These are phyloP conservation scores for Morpho helenor DNA, from an alignment of 2,888 invertebrate genomes.

Conservation along the genomic window DNA sequence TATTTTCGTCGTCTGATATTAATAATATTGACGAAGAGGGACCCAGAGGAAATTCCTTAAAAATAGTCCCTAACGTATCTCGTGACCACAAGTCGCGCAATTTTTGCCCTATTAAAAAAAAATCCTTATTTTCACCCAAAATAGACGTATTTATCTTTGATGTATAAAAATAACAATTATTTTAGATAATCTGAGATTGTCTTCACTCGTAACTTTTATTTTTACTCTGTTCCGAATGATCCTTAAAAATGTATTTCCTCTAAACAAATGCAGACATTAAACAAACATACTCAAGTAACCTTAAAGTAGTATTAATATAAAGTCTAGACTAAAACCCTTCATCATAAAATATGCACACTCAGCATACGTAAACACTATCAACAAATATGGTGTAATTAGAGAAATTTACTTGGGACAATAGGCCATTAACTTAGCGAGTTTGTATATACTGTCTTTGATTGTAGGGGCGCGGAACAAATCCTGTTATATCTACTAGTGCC, in stretches of 20 bases:
- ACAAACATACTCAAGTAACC: constrained; percentile 8
- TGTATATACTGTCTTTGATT: constrained; percentile 5
- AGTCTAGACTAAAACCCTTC: constrained; percentile 15
- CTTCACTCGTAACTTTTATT: neutral
- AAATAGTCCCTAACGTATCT: too few species aligned
- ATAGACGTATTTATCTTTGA: too few species aligned
- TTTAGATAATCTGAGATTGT: too few species aligned
- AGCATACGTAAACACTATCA: constrained; percentile 27
- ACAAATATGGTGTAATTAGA: constrained; percentile 37
- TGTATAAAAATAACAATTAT: too few species aligned
- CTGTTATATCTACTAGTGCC: too few species aligned
- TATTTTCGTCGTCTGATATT: too few species aligned
- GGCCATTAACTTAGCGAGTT: constrained; percentile 28
- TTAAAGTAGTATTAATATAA: constrained; percentile 10
- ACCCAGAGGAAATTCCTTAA: too few species aligned
- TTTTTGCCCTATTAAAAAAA: too few species aligned
- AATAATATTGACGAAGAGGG: too few species aligned
- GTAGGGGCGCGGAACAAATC: neutral
- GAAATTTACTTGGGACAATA: constrained; percentile 31
- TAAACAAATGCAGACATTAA: constrained; percentile 7
- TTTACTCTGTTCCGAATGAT: neutral
- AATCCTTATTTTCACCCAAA: too few species aligned
- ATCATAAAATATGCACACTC: constrained; percentile 26
- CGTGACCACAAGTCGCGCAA: too few species aligned
- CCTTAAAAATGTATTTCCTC: neutral